A percentile compares a stretch with the other conserved stretches of the same genome.
phyloP scores from a whole-genome alignment of 2,888 invertebrate genomes.

The Noctua pronuba region DNA sequence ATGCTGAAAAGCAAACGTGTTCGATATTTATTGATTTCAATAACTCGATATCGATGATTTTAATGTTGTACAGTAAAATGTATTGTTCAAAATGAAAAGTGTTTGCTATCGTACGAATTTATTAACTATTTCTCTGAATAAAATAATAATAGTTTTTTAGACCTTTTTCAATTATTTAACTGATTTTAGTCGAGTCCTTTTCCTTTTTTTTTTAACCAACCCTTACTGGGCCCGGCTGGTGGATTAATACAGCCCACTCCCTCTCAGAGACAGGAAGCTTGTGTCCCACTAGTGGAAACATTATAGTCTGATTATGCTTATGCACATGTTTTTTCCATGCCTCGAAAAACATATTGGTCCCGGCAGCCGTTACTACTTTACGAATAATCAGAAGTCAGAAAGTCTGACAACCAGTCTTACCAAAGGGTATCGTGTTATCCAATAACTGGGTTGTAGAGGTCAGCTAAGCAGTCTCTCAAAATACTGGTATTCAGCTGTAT shows the following conservation, averaged over 20 bases:
- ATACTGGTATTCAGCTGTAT: background rate
- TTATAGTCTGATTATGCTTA: no score
- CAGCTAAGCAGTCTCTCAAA: background rate
- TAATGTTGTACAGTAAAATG: background rate
- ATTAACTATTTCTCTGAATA: background rate
- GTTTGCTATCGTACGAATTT: background rate
- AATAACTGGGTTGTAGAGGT: background rate
- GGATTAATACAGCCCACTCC: no score
- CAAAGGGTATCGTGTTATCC: background rate
- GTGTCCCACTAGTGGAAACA: no score
- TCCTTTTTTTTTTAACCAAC: no score
- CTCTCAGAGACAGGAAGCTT: no score
- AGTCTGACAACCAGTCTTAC: background rate
- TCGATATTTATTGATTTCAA: background rate
- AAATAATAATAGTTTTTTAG: background rate
- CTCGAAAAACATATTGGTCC: background rate
- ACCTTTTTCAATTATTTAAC: background rate
- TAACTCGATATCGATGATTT: slow-evolving; percentile 1
- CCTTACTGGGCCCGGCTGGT: no score
- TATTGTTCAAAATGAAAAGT: background rate
- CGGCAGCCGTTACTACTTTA: background rate
- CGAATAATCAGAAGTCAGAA: background rate
- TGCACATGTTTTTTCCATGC: no score
- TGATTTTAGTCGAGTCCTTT: background rate
- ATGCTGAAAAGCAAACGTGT: background rate